Evolutionary conservation across 2,888 invertebrate species (phyloP), one percentile per base, ranked within the genome.

Genomic region (Caenorhabditis drosophilae): DNA sequence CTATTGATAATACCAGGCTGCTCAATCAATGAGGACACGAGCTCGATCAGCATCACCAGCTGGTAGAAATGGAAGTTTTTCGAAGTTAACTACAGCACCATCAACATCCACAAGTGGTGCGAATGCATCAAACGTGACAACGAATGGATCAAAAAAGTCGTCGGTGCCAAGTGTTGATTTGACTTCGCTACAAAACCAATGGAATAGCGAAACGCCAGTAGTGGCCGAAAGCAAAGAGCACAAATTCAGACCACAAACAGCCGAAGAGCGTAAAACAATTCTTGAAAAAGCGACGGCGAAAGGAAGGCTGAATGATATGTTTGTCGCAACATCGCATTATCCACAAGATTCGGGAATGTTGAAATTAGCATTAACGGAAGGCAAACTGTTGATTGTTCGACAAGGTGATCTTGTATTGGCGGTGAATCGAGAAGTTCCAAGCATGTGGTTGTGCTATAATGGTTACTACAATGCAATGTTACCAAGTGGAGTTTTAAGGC

Each of bases 391-490:
- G 34, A 63, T 73, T 20, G 70, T 70, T 1, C 47, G 59, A 26
- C 51, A 70, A 36, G 55, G 57, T 23, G 73, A 73, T 36, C 42
- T 67, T 7, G 66, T 73, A 1, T 41, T 73, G 42, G 70, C 67
- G 1, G 70, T 70, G 20, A 62, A 66, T 35, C 49, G 58, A 38
- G 70, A 67, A 38, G 59, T 62, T 11, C 61, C 61, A 1, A 61
- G 67, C 20, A 61, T 62, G 59, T 67, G 67, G 67, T 47, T 69
- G 2, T 70, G 70, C 45, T 73, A 73, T 42, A 73, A 73, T 51
- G 73, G 73, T 12, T 73, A 62, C 40, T 73, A 73, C 47, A 73
- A 73, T 27, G 73, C 69, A 0, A 63, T 64, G 52, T 57, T 73
- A 7, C 70, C 73, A 4, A 60, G 58, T 20, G 53, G 48, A 4